These are phyloP conservation scores for Palythoa caribaeorum DNA, from an alignment of 92 coral and sea anemone genomes.

Conservation along the genomic window DNA sequence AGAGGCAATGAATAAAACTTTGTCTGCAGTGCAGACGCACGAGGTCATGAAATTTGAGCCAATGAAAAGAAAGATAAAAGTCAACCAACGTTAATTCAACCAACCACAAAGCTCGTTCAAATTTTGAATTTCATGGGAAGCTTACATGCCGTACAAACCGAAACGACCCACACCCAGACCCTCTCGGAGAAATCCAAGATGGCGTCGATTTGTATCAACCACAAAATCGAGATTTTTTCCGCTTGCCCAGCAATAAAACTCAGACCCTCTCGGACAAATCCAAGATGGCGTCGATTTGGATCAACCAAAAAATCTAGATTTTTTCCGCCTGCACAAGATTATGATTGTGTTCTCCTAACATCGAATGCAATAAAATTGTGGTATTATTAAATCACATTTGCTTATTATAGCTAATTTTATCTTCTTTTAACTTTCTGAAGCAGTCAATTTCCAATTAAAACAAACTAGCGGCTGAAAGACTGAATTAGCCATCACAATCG, in stretches of 20 bases:
- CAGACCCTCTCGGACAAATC: neutral
- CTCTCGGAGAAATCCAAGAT: neutral
- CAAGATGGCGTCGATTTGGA: too few relatives aligned
- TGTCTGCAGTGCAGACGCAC: neutral
- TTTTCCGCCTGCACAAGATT: too few relatives aligned
- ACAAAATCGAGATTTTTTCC: neutral
- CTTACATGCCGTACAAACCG: neutral
- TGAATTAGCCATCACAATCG: too few relatives aligned
- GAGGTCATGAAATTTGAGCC: slow-evolving; percentile 3
- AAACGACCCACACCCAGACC: slow-evolving; percentile 8
- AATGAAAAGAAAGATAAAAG: neutral
- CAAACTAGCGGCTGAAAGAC: too few relatives aligned
- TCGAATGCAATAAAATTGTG: too few relatives aligned
- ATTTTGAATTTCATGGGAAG: neutral
- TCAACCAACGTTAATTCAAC: neutral
- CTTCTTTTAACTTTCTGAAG: too few relatives aligned
- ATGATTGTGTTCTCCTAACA: too few relatives aligned
- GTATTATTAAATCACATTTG: too few relatives aligned
- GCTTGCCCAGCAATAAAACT: neutral
- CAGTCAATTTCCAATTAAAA: too few relatives aligned
- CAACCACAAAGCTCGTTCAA: neutral
- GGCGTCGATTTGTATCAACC: neutral
- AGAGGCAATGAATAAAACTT: slow-evolving; percentile 3
- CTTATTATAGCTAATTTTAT: too few relatives aligned
- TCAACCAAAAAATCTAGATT: too few relatives aligned